A percentile compares a stretch with the other conserved stretches of the same genome.
These are phyloP conservation scores for Polyodon spathula DNA, from an alignment of 2,113 vertebrate species.

Conservation along the genomic window DNA sequence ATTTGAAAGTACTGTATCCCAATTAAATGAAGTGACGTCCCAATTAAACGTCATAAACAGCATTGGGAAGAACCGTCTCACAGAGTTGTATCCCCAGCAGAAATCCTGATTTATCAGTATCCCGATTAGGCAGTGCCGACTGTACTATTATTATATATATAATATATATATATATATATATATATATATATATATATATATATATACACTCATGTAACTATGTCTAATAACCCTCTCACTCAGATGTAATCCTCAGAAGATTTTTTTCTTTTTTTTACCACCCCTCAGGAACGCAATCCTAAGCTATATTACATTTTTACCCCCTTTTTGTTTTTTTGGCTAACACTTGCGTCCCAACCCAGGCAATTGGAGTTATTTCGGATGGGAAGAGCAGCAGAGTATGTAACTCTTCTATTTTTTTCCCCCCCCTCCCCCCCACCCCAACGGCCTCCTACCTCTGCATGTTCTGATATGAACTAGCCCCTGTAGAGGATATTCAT, in stretches of 20 bases:
- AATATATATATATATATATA: no score
- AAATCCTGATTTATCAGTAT: no score
- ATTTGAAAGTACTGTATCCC: no score
- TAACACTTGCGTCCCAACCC: slow-evolving; percentile 67
- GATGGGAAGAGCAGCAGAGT: slow-evolving; percentile 89
- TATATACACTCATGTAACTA: no score
- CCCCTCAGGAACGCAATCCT: not conserved
- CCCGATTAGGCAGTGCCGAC: no score
- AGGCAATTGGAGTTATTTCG: slow-evolving; percentile 94
- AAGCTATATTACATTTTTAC: slow-evolving; percentile 28
- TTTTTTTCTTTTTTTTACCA: slow-evolving; percentile 6
- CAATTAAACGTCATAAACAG: no score
- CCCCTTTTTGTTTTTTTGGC: slow-evolving; percentile 35
- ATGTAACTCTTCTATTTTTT: slow-evolving; percentile 69
- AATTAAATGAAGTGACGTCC: no score
- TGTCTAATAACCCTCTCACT: not conserved
- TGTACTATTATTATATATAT: no score
- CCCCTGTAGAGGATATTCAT: slow-evolving; percentile 43
- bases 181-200: no score
- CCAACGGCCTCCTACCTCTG: slow-evolving; percentile 39
- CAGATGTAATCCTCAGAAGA: not conserved
- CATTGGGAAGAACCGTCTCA: no score
- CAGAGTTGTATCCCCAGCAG: no score
- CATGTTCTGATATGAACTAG: slow-evolving; percentile 36
- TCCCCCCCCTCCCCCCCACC: slow-evolving; percentile 27